phyloP scores from a whole-genome alignment of 2,113 vertebrate species.

The Paratilapia polleni region DNA sequence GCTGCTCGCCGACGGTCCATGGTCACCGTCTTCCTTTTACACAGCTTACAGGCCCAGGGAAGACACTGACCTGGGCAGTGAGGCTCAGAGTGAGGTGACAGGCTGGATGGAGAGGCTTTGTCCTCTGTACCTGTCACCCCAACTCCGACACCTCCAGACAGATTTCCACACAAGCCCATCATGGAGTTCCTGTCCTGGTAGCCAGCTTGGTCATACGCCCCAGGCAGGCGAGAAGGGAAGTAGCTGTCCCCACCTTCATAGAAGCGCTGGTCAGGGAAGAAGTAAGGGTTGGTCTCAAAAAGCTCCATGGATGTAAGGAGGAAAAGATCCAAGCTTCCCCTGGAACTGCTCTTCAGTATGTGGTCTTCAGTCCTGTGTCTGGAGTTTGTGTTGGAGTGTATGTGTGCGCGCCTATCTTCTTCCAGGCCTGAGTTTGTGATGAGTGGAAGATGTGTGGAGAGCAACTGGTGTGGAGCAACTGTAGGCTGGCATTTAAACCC shows the following conservation, averaged over 20 bases:
- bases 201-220: conserved; percentile 83
- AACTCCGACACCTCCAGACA: conserved; percentile 69
- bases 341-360: conserved; percentile 44
- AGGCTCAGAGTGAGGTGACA: conserved; percentile 84
- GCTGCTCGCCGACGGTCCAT: conserved; percentile 93
- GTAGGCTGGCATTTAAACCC: conserved; percentile 99
- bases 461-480: conserved; percentile 86
- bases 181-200: conserved; percentile 88
- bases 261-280: conserved; percentile 96
- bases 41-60: conserved; percentile 97
- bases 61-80: conserved; percentile 95
- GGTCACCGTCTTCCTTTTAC: conserved; percentile 94
- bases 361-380: conserved; percentile 56
- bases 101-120: conserved; percentile 84
- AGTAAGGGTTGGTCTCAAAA: conserved; percentile 97
- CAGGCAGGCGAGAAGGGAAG: conserved; percentile 87
- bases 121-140: conserved; percentile 83
- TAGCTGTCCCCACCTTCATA: conserved; percentile 91
- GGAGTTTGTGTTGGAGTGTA: conserved; percentile 60
- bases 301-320: conserved; percentile 88
- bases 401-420: conserved; percentile 55
- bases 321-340: conserved; percentile 55
- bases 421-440: conserved; percentile 73
- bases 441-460: conserved; percentile 81
- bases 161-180: conserved; percentile 84